These are phyloP conservation scores for Meandrina meandrites DNA, from an alignment of 92 coral and sea anemone genomes.

Conservation along the genomic window DNA sequence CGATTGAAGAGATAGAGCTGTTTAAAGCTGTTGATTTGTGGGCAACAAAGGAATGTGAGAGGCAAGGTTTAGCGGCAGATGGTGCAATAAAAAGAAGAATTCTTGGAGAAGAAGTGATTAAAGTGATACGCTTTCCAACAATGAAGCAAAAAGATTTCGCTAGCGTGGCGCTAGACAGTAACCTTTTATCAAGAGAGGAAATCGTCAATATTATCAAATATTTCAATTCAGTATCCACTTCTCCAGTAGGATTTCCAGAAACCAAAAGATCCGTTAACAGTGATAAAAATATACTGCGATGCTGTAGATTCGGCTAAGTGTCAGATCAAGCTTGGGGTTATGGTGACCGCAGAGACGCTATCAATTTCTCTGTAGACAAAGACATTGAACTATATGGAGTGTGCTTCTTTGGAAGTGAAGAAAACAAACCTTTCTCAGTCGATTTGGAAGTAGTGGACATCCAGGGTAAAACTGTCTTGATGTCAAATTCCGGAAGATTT, in stretches of 20 bases:
- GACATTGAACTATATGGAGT: no score
- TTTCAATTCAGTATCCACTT: neutral
- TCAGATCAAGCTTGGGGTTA: neutral
- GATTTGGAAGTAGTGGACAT: no score
- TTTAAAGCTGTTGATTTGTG: constrained; percentile 57
- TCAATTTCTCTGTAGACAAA: no score
- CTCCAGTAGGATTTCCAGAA: neutral
- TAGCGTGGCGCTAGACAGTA: neutral
- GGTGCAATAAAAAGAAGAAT: neutral
- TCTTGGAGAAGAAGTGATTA: constrained; percentile 11
- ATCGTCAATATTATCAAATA: no score
- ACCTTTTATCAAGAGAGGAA: no score
- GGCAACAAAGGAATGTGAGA: constrained; percentile 58
- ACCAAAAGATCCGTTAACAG: neutral
- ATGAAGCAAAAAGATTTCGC: neutral
- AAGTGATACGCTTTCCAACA: constrained; percentile 22
- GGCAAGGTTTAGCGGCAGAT: constrained; percentile 21
- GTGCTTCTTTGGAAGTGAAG: no score
- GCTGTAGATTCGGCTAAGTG: neutral
- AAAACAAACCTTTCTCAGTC: no score
- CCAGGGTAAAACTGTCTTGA: no score
- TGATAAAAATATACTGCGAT: neutral
- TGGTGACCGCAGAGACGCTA: no score
- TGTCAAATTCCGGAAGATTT: no score
- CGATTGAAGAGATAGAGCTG: constrained; percentile 41